Base-by-base conservation (phyloP, 2,113 vertebrate species). In the Calonectris borealis region DNA sequence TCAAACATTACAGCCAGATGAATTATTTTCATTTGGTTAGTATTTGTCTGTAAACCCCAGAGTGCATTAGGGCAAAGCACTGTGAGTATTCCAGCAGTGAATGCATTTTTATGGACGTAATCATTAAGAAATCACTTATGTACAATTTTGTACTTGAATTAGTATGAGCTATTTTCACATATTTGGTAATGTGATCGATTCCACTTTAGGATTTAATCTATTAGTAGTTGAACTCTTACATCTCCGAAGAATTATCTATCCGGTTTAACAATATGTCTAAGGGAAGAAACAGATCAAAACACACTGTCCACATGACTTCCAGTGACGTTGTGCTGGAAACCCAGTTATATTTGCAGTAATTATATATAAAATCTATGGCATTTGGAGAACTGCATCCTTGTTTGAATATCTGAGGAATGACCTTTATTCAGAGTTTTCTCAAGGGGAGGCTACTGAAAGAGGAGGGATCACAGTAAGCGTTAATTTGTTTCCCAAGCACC, bases 381-480 rank as follows among this genome's bases (percentile, higher is more conserved):
- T 73, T 70, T 80, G 51, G 92, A 77, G 72, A 70, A 10, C 76
- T 70, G 32, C n/a, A 38, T 60, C 60, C 38, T 65, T 54, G 46
- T 54, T 76, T 52, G 62, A 49, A 21, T 19, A 42, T 44, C 19
- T 49, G 46, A 77, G 58, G 29, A 52, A 32, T 46, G 17, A 36
- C 46, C 38, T 65, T 88, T 87, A 49, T 9, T 71, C 49, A 38
- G 36, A 52, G 11, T 58, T 93, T 79, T 88, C 79, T 92, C 58
- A 77, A 90, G 90, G 48, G 76, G 66, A 61, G 57, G 51, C 51
- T 71, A 10, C 73, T 79, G 86, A 42, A 68, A 5, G 52, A 76
- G 38, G 38, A 72, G 40, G 38, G 66, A 27, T 72, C 2, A 2
- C 78, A 71, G 46, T 11, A 5, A 86, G 13, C 0, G 0, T 3